Evolutionary conservation across 2,888 invertebrate species (phyloP).

Genomic region (Tachina lurida): DNA sequence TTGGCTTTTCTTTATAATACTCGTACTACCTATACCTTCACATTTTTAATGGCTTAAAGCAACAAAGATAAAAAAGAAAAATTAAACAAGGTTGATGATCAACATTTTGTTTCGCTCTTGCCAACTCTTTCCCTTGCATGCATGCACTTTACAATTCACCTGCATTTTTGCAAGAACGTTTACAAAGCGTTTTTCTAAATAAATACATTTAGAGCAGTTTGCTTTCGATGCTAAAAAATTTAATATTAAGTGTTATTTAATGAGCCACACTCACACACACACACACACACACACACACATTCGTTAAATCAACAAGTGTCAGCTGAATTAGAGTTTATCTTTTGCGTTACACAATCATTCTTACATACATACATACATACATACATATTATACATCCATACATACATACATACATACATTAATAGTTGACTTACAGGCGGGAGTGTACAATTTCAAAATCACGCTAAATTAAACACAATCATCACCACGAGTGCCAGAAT

Average conservation of each 20-base stretch:
- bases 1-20: conserved; percentile 29
- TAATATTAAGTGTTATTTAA: conserved; percentile 52
- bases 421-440: conserved; percentile 23
- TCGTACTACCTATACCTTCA: neutral
- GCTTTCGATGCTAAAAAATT: conserved; percentile 29
- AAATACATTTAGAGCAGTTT: conserved; percentile 24
- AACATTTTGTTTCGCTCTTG: conserved; percentile 13
- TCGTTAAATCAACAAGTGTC: conserved; percentile 71
- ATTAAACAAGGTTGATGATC: conserved; percentile 18
- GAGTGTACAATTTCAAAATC: conserved; percentile 70
- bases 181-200: neutral
- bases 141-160: conserved; percentile 11
- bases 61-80: conserved; percentile 24
- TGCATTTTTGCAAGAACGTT: conserved; percentile 28
- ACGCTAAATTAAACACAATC: conserved; percentile 80
- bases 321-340: conserved; percentile 44
- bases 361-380: neutral
- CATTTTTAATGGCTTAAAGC: conserved; percentile 61
- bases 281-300: neutral
- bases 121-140: conserved; percentile 13
- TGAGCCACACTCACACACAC: conserved; percentile 1
- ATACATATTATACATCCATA: neutral
- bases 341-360: conserved; percentile 20
- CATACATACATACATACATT: neutral
- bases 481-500: conserved; percentile 72